Base-by-base conservation (phyloP, 2,888 invertebrate genomes). In the Mimas tiliae region DNA sequence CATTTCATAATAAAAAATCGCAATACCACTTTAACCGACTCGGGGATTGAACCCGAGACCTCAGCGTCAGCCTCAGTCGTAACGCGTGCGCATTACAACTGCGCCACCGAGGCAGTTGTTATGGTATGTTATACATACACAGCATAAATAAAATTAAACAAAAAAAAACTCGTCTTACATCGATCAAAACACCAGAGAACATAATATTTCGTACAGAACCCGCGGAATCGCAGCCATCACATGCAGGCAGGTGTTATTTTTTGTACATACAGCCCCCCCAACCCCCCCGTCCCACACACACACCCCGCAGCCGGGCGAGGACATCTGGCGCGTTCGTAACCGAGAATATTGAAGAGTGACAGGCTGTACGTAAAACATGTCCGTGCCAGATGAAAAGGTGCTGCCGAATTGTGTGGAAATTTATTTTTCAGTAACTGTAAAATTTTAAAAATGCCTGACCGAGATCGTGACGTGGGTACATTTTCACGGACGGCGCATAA, bases 341-440 rank as follows among this genome's bases (percentile, higher is more conserved):
- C 64, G 50, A 1, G 27, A 63, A 71, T 65, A 72, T 70, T 69
- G 70, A 68, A 68, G 67, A 65, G 66, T 71, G 72, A 73, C 71
- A 70, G 69, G 69, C 67, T 66, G 70, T 71, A 65, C 67, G 68
- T 58, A 58, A 71, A 71, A 68, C 55, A 58, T 67, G 72, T 70
- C 68, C 67, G 33, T 14, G 52, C 63, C 72, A 71, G 67, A 34
- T 16, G 48, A 34, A 58, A n/a, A 34, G 64, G 62, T 53, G 42
- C 33, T 47, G 45, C 38, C 9, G 34, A 33, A 33, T 45, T 53
- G 47, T 45, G 42, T 38, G 64, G 19, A 64, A 64, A 53, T 64
- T 52, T 52, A 53, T 52, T 14, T 34, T 52, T 58, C 19, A 33
- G 7, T 27, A 19, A 27, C 1, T 27, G 19, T 27, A n/a, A n/a